A percentile compares a stretch with the other conserved stretches of the same genome.
phyloP scores from a whole-genome alignment of 2,113 vertebrate species.

The Pelvicachromis taeniatus region DNA sequence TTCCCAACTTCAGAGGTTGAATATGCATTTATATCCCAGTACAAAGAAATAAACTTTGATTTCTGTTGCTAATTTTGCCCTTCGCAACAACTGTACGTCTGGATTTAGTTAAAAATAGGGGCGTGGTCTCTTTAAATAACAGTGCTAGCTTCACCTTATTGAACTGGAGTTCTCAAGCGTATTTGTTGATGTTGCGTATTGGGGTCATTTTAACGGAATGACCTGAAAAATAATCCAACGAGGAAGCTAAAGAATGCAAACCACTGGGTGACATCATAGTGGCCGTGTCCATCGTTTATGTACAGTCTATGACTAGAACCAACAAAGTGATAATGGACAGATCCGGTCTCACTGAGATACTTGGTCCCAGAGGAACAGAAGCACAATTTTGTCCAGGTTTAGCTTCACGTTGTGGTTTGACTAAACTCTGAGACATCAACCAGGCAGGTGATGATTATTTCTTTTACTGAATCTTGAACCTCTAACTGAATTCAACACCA shows the following conservation, averaged over 20 bases:
- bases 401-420: neutral
- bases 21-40: neutral
- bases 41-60: neutral
- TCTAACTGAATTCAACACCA: neutral
- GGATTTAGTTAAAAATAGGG: neutral
- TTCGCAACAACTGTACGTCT: neutral
- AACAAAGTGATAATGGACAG: neutral
- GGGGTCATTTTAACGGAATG: neutral
- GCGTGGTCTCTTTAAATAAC: neutral
- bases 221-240: neutral
- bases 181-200: neutral
- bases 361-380: neutral
- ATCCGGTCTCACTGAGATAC: neutral
- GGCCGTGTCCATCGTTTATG: neutral
- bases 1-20: neutral
- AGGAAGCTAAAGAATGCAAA: neutral
- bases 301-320: neutral
- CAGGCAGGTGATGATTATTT: neutral
- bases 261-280: neutral
- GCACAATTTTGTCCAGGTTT: neutral
- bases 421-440: neutral
- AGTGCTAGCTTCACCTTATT: accelerated
- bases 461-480: neutral
- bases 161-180: neutral
- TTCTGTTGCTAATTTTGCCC: accelerated